Evolutionary conservation across 1,140 invertebrate genomes (phyloP).

Genomic region (Venustaconcha ellipsiformis): DNA sequence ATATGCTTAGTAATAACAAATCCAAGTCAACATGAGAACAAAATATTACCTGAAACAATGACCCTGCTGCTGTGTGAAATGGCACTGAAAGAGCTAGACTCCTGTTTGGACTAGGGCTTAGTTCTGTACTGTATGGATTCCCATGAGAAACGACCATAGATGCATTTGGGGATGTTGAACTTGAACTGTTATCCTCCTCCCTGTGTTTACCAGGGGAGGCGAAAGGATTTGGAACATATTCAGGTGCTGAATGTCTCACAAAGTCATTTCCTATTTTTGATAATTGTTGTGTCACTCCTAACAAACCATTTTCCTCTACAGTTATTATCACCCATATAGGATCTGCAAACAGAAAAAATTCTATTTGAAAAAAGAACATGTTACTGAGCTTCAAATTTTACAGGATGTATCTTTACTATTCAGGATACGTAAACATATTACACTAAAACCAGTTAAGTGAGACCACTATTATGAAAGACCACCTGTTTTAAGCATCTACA

Average conservation of each 20-base stretch:
- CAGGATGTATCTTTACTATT: neutral
- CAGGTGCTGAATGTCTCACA: slow-evolving; percentile 30
- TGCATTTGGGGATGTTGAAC: slow-evolving; percentile 38
- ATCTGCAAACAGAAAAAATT: slow-evolving; percentile 70
- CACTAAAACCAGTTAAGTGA: no score
- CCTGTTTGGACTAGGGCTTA: slow-evolving; percentile 35
- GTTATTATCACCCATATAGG: slow-evolving; percentile 79
- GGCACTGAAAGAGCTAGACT: slow-evolving; percentile 1
- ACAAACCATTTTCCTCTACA: slow-evolving; percentile 77
- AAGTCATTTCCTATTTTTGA: slow-evolving; percentile 64
- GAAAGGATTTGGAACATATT: slow-evolving; percentile 54
- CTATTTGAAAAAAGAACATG: neutral
- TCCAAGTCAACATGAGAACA: no score
- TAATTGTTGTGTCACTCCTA: slow-evolving; percentile 80
- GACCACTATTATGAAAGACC: no score
- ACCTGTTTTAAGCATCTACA: no score
- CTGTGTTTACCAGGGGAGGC: slow-evolving; percentile 43
- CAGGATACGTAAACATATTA: neutral
- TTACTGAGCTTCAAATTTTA: neutral
- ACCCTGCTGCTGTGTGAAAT: slow-evolving; percentile 21
- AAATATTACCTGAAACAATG: slow-evolving; percentile 38
- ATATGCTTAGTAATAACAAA: no score
- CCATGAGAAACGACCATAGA: slow-evolving; percentile 39
- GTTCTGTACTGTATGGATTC: slow-evolving; percentile 35
- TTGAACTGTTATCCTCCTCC: slow-evolving; percentile 11